These are phyloP conservation scores for Molossus alvarezi DNA, from an alignment of 2,797 vertebrate species.

Conservation along the genomic window DNA sequence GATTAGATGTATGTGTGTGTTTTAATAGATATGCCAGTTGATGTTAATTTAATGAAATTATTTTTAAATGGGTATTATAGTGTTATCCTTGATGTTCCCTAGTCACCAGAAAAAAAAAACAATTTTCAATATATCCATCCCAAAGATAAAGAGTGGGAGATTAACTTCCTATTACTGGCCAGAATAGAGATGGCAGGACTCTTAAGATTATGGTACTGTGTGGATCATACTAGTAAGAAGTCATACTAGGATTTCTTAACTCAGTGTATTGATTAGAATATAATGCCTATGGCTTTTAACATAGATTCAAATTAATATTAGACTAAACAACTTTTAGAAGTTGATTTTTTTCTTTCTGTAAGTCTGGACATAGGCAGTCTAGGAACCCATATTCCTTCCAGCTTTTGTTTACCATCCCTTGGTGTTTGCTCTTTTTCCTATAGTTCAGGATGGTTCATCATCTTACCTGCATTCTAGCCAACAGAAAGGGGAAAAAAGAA, in stretches of 20 bases:
- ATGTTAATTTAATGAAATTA: constrained; percentile 25
- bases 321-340: not conserved
- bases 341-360: not conserved
- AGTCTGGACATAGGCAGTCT: not conserved
- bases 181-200: not conserved
- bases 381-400: constrained; percentile 5
- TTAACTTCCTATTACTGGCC: not conserved
- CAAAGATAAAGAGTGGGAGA: not conserved
- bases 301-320: constrained; percentile 31
- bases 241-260: not conserved
- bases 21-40: not conserved
- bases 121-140: not conserved
- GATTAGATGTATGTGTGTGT: not conserved
- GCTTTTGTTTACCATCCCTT: not conserved
- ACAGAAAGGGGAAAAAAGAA: not conserved
- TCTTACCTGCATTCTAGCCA: not conserved
- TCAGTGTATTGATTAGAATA: not conserved
- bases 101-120: not conserved
- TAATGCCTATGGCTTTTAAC: not conserved
- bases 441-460: not conserved
- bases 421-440: not conserved
- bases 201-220: not conserved
- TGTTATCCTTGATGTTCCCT: not conserved
- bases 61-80: constrained; percentile 8
- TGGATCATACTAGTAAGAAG: not conserved